These are phyloP conservation scores for Cotesia glomerata DNA, from an alignment of 1,140 invertebrate species.

Conservation along the genomic window DNA sequence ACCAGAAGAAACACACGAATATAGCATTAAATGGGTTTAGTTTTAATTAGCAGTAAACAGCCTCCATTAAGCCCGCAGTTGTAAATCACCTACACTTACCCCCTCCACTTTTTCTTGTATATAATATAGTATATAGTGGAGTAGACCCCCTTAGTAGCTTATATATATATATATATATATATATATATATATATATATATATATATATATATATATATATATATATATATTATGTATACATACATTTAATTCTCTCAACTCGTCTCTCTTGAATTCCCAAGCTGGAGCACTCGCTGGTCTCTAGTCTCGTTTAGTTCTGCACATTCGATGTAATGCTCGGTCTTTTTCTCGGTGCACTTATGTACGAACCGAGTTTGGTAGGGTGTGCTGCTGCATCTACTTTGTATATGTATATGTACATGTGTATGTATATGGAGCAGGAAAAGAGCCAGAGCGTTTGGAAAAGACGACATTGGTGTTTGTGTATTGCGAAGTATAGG, in stretches of 20 bases:
- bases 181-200: too few species aligned
- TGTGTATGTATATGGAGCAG: background rate
- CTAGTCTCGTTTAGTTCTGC: too few species aligned
- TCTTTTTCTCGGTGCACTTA: background rate
- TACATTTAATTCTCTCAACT: background rate
- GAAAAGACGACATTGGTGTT: conserved; percentile 5
- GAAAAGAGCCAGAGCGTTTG: background rate
- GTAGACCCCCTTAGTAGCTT: background rate
- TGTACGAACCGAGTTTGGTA: background rate
- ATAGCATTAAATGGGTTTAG: conserved; percentile 53
- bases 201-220: too few species aligned
- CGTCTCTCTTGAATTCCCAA: background rate
- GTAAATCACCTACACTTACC: conserved; percentile 58
- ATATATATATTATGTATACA: background rate
- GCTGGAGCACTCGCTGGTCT: too few species aligned
- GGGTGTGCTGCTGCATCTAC: background rate
- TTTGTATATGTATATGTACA: background rate
- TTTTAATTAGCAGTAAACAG: conserved; percentile 62
- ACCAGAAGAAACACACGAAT: conserved; percentile 2
- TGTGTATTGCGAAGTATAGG: conserved; percentile 6
- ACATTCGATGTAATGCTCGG: background rate
- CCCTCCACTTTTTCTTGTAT: conserved; percentile 26
- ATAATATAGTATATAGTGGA: conserved; percentile 3
- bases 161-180: background rate
- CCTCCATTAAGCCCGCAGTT: conserved; percentile 54